Conservation (phyloP, 2,888 invertebrate species). For the Pristionchus arcanus region DNA sequence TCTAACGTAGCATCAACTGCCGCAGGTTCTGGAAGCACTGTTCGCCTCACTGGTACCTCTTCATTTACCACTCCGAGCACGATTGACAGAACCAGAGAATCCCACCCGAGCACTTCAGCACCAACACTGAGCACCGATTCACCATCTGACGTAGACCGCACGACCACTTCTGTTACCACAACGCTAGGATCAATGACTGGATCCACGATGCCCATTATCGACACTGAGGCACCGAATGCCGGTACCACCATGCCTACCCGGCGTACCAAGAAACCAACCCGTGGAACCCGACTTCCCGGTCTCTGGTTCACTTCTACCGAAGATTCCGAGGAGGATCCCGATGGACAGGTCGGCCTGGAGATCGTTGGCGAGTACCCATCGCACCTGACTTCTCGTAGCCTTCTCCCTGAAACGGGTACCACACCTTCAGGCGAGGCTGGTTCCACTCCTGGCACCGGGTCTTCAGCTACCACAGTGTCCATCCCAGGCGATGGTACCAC, state of each 20-base stretch:
- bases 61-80: background rate
- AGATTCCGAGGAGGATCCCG: background rate
- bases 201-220: background rate
- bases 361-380: background rate
- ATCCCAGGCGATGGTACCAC: background rate
- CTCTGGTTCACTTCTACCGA: constrained; percentile 3
- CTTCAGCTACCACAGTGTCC: background rate
- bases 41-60: no score
- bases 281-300: background rate
- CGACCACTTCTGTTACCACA: background rate
- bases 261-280: background rate
- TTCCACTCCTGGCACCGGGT: background rate
- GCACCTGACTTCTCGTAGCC: background rate
- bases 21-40: background rate
- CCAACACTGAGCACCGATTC: background rate
- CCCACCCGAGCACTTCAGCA: background rate
- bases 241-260: background rate
- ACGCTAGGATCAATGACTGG: background rate
- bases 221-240: background rate
- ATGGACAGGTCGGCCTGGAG: constrained; percentile 7
- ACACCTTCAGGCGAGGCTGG: background rate
- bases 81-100: no score
- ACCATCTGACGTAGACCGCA: background rate
- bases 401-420: background rate
- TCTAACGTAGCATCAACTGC: background rate